Percentiles rank a stretch among this genome's conserved stretches.
Conservation (phyloP, 2,797 vertebrate species). For the Sebastes cheni region DNA sequence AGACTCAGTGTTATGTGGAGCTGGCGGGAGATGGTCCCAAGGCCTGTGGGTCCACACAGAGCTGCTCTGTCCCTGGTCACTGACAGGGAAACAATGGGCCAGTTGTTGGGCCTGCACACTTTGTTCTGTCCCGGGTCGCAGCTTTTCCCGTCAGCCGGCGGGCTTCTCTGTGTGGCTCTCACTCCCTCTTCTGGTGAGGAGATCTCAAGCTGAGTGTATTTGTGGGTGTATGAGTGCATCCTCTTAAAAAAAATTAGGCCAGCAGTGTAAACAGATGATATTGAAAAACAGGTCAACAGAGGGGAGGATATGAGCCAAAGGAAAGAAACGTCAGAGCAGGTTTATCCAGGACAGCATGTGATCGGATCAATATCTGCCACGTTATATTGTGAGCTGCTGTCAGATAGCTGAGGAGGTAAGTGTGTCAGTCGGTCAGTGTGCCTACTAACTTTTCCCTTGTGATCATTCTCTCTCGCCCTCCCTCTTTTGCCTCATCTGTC, state of each 20-base stretch:
- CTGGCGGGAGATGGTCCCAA: conserved; percentile 81
- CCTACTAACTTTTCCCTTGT: conserved; percentile 54
- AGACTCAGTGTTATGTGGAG: conserved; percentile 71
- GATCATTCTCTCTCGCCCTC: conserved; percentile 27
- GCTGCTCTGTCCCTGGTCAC: conserved; percentile 69
- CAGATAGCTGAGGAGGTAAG: conserved; percentile 57
- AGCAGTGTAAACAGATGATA: background rate
- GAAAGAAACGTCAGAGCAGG: conserved; percentile 21
- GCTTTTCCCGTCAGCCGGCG: conserved; percentile 3
- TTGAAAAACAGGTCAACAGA: conserved; percentile 16
- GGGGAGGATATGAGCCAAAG: conserved; percentile 3
- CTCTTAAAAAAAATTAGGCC: conserved; percentile 6
- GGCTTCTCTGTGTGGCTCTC: conserved; percentile 53
- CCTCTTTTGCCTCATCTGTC: conserved; percentile 24
- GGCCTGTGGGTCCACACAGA: conserved; percentile 74
- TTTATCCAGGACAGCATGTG: conserved; percentile 30
- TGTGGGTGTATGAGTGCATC: background rate
- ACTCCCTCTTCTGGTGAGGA: conserved; percentile 76
- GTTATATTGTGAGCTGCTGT: conserved; percentile 18
- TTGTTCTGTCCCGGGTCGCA: conserved; percentile 33
- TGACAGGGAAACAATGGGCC: conserved; percentile 76
- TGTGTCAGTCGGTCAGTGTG: conserved; percentile 80
- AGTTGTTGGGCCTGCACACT: conserved; percentile 62
- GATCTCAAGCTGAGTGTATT: conserved; percentile 19
- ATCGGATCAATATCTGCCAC: conserved; percentile 62